phyloP scores from a whole-genome alignment of 1,140 invertebrate genomes.

The Pogonomyrmex californicus region DNA sequence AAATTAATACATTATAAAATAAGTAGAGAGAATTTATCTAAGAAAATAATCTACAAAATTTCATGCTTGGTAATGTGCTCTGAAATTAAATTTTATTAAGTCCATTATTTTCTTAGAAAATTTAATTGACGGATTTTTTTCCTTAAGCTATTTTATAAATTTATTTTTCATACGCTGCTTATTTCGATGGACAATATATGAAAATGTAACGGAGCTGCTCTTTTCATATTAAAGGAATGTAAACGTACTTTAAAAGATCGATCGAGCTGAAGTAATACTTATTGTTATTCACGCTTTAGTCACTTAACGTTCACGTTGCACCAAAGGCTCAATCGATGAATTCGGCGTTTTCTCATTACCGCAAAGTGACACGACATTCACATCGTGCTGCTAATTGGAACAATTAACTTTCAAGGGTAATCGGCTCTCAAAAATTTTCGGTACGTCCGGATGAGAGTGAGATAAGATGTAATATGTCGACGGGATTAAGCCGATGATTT shows the following conservation, averaged over 20 bases:
- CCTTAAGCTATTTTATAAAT: too few relatives aligned
- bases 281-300: background rate
- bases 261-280: background rate
- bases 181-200: background rate
- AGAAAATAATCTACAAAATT: too few relatives aligned
- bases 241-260: background rate
- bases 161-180: background rate
- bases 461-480: slow-evolving; percentile 11
- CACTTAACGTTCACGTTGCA: background rate
- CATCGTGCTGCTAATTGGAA: background rate
- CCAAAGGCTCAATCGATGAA: background rate
- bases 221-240: background rate
- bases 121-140: too few relatives aligned
- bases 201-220: background rate
- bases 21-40: too few relatives aligned
- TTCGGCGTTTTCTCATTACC: slow-evolving; percentile 1
- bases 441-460: background rate
- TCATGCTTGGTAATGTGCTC: too few relatives aligned
- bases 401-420: background rate
- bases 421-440: slow-evolving; percentile 2
- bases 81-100: too few relatives aligned
- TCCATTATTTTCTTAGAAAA: too few relatives aligned
- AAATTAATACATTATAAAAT: too few relatives aligned
- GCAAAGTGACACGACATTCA: background rate
- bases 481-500: slow-evolving; percentile 39